Evolutionary conservation across 2,113 vertebrate genomes (phyloP).

Genomic region (Ginglymostoma cirratum): DNA sequence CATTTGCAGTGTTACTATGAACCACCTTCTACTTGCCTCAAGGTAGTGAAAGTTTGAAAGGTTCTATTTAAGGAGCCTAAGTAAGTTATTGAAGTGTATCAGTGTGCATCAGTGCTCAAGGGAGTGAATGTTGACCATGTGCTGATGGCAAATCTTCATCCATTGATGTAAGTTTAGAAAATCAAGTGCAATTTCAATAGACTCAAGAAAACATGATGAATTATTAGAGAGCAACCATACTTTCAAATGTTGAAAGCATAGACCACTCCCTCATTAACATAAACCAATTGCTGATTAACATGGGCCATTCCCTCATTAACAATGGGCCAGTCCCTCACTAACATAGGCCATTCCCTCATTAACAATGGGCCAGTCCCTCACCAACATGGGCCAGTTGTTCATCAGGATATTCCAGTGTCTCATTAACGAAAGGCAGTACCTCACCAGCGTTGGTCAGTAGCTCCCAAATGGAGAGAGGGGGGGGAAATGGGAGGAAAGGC

Average conservation of each 20-base stretch:
- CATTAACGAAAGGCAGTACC: background rate
- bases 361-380: background rate
- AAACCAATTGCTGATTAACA: too few species aligned
- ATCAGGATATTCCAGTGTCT: background rate
- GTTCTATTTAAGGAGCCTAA: too few species aligned
- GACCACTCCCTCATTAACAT: too few species aligned
- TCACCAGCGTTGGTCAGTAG: background rate
- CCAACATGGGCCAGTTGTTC: background rate
- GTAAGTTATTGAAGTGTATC: too few species aligned
- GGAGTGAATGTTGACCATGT: background rate
- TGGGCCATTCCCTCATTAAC: background rate
- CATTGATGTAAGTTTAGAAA: background rate
- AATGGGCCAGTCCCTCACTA: background rate
- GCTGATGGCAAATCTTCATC: too few species aligned
- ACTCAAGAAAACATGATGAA: background rate
- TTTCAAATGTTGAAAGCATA: background rate
- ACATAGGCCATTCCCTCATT: background rate
- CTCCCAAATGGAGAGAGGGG: background rate
- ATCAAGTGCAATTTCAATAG: too few species aligned
- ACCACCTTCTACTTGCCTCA: too few species aligned
- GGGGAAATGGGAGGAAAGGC: background rate
- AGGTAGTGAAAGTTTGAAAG: too few species aligned
- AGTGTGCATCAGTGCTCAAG: too few species aligned
- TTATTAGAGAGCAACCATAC: background rate
- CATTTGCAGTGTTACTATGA: too few species aligned